Evolutionary conservation across 1,140 invertebrate genomes (phyloP).

Genomic region (Megalonaias nervosa): DNA sequence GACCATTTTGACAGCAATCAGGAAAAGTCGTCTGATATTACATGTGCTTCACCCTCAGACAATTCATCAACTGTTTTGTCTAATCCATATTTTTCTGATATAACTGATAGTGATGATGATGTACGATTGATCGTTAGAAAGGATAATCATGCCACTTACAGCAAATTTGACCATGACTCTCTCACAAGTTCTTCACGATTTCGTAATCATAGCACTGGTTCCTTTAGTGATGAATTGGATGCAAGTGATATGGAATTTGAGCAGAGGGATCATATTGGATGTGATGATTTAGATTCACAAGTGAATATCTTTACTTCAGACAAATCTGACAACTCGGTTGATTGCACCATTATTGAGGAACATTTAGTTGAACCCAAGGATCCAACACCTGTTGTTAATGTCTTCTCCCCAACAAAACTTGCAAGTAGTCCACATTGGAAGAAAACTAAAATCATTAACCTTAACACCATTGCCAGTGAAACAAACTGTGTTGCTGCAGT

Average conservation of each 20-base stretch:
- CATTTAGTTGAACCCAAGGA: no score
- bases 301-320: no score
- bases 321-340: no score
- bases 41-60: no score
- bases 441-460: constrained; percentile 11
- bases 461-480: background rate
- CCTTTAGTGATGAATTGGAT: constrained; percentile 18
- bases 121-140: constrained; percentile 38
- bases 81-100: background rate
- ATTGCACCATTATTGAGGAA: no score
- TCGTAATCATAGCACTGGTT: constrained; percentile 27
- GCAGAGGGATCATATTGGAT: constrained; percentile 32
- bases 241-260: constrained; percentile 21
- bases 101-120: constrained; percentile 38
- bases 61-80: no score
- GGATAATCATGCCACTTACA: constrained; percentile 39
- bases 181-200: constrained; percentile 15
- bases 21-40: background rate
- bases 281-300: constrained; percentile 30
- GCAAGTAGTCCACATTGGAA: constrained; percentile 5
- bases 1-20: background rate
- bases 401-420: no score
- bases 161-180: constrained; percentile 20
- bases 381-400: no score
- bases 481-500: background rate